Conservation (phyloP, 2,113 vertebrate genomes). For the Sminthopsis crassicaudata region DNA sequence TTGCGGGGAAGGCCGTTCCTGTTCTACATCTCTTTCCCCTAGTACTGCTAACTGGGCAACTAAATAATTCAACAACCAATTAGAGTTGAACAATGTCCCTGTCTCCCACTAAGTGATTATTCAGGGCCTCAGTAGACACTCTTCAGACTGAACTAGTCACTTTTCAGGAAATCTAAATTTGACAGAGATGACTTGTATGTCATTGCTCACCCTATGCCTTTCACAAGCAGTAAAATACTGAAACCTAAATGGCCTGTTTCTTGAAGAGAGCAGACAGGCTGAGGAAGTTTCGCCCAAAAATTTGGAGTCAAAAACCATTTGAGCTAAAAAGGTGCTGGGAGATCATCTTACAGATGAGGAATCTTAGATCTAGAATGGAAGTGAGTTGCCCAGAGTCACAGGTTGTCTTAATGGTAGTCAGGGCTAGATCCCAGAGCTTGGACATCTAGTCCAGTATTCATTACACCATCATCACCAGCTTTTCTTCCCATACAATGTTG, state of each 20-base stretch:
- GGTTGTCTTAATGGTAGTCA: not conserved
- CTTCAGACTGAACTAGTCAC: conserved; percentile 35
- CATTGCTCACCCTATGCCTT: not conserved
- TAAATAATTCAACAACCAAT: conserved; percentile 55
- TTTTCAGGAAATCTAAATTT: conserved; percentile 23
- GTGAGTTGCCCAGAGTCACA: not conserved
- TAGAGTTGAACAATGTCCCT: conserved; percentile 25
- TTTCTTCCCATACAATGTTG: not conserved
- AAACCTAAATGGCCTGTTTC: not conserved
- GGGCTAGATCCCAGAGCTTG: not conserved
- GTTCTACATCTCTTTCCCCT: not conserved
- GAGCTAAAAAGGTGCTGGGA: not conserved
- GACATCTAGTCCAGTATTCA: not conserved
- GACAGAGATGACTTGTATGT: not conserved
- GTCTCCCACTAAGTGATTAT: conserved; percentile 34
- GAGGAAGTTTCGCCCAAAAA: not conserved
- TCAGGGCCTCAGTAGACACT: not conserved
- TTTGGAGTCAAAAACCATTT: not conserved
- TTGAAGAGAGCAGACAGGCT: not conserved
- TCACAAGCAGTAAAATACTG: not conserved
- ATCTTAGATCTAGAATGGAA: not conserved
- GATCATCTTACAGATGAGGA: not conserved
- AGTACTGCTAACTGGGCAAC: conserved; percentile 28
- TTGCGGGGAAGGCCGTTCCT: conserved; percentile 10
- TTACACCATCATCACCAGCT: not conserved